Base-by-base conservation (phyloP, 1,140 invertebrate species). In the Bicyclus anynana region DNA sequence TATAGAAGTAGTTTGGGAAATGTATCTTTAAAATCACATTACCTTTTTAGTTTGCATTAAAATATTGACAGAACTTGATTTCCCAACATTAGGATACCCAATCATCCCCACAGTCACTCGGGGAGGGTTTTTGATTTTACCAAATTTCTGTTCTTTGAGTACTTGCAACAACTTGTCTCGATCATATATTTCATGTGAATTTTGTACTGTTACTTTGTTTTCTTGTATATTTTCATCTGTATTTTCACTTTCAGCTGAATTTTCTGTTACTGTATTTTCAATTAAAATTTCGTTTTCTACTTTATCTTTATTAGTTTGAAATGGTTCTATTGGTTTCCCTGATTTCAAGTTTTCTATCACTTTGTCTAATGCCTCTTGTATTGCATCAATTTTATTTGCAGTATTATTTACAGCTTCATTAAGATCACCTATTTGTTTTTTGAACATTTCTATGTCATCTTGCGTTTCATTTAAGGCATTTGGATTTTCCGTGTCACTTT, bases 21-120 rank as follows among this genome's bases (percentile, higher is more conserved):
- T n/a, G n/a, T n/a, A n/a, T n/a, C n/a, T n/a, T n/a, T n/a, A 38
- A 16, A 16, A 4, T 4, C 2, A 20, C 6, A 12, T 69, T 60
- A 89, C 97, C 90, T 98, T 99, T 83, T 99, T 99, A 10, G 91
- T 90, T 53, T 93, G 92, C 77, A 99, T 90, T 37, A 99, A 85
- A 3, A 96, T 92, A 92, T 99, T 99, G 29, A 99, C 98, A 2
- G 98, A 99, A 42, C 98, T 99, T 90, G 97, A 99, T 90, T 99
- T 99, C 12, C 99, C 99, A 27, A 99, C 99, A 91, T 99, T 99
- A 0, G 98, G 98, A 91, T 99, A 99, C 0, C 99, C 98, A 66
- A 99, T 97, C 84, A 99, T 91, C 37, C 97, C 97, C 62, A 99
- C 92, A 27, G 96, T 97, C 0, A 93, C 92, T 10, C 93, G 74